Evolutionary conservation across 2,888 invertebrate species (phyloP).

Genomic region (Phytoseiulus persimilis): DNA sequence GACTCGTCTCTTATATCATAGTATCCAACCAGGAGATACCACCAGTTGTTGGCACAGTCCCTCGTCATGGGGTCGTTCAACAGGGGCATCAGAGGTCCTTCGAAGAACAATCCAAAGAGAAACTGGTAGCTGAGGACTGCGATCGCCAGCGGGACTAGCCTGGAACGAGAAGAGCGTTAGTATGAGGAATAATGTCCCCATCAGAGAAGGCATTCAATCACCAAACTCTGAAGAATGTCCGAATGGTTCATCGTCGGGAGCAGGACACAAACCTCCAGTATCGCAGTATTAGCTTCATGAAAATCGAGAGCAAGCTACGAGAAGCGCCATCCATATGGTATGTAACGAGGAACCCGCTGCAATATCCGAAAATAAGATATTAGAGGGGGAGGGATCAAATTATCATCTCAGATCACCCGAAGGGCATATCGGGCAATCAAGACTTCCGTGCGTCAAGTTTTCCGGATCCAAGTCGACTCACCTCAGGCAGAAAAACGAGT

Average conservation of each 20-base stretch:
- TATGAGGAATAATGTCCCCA: background rate
- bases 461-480: background rate
- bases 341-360: conserved; percentile 10
- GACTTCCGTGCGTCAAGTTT: too few relatives aligned
- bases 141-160: conserved; percentile 10
- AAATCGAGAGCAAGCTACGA: background rate
- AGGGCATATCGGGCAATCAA: too few relatives aligned
- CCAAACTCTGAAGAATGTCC: too few relatives aligned
- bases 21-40: background rate
- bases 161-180: background rate
- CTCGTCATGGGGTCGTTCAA: background rate
- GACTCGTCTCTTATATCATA: background rate
- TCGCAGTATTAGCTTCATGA: background rate
- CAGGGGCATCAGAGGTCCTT: conserved; percentile 14
- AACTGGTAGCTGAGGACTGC: conserved; percentile 9
- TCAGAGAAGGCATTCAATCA: too few relatives aligned
- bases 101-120: background rate
- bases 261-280: background rate
- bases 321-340: background rate
- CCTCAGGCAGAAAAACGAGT: conserved; percentile 28
- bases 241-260: too few relatives aligned
- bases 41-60: background rate
- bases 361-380: background rate
- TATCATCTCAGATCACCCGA: too few relatives aligned
- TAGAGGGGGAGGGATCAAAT: too few relatives aligned